phyloP scores from a whole-genome alignment of 2,797 vertebrate genomes.

The Chromis chromis region DNA sequence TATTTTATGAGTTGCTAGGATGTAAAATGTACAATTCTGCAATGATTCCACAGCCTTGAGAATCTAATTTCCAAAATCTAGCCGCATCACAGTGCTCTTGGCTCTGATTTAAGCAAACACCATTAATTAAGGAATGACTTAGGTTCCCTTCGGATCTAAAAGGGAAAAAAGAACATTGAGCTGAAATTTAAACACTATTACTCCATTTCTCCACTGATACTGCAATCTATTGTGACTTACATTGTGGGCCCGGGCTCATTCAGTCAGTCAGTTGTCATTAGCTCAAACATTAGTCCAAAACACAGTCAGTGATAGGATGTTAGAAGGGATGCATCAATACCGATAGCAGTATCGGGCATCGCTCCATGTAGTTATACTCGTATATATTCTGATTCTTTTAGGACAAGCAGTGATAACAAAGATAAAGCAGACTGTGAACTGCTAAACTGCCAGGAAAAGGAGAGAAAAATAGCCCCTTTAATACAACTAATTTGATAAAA shows the following conservation, averaged over 20 bases:
- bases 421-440: too few relatives aligned
- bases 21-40: slow-evolving; percentile 31
- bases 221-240: slow-evolving; percentile 56
- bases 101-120: slow-evolving; percentile 46
- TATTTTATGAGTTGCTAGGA: slow-evolving; percentile 26
- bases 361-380: too few relatives aligned
- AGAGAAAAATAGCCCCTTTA: too few relatives aligned
- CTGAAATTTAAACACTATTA: slow-evolving; percentile 56
- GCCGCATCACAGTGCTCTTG: slow-evolving; percentile 12
- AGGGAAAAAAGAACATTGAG: slow-evolving; percentile 42
- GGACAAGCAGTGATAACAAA: too few relatives aligned
- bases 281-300: slow-evolving; percentile 45
- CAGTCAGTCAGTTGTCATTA: slow-evolving; percentile 56
- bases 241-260: slow-evolving; percentile 38
- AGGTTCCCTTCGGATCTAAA: slow-evolving; percentile 31
- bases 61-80: slow-evolving; percentile 23
- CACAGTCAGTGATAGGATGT: slow-evolving; percentile 38
- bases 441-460: too few relatives aligned
- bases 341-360: too few relatives aligned
- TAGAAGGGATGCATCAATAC: too few relatives aligned
- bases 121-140: slow-evolving; percentile 44
- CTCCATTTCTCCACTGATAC: slow-evolving; percentile 56
- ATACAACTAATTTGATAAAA: too few relatives aligned
- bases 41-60: slow-evolving; percentile 16
- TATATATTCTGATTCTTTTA: too few relatives aligned